phyloP scores from a whole-genome alignment of 2,797 vertebrate genomes.

The Anniella stebbinsi region DNA sequence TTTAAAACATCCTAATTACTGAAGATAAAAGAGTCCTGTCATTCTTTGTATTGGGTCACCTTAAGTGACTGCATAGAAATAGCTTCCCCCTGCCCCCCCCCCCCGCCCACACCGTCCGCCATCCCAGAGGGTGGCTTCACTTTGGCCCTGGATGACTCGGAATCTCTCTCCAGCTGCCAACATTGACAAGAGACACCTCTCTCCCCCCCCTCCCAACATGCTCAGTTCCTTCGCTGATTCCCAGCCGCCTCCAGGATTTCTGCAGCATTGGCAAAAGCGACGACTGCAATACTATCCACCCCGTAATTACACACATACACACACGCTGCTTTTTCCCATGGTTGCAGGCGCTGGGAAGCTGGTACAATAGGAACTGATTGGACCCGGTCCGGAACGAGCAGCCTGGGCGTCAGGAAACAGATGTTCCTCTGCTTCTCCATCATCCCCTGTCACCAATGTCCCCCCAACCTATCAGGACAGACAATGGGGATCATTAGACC shows the following conservation, averaged over 20 bases:
- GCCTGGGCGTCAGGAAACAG: conserved; percentile 36
- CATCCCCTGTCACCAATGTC: not conserved
- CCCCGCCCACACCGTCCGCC: rapidly evolving
- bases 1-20: not conserved
- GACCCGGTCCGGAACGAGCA: conserved; percentile 12
- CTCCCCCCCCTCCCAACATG: too few relatives aligned
- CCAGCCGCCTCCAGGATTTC: conserved; percentile 7
- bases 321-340: not conserved
- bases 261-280: conserved; percentile 41
- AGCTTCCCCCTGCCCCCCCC: too few relatives aligned
- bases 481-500: conserved; percentile 26
- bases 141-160: not conserved
- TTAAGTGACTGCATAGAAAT: too few relatives aligned
- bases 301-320: conserved; percentile 13
- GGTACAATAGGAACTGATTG: conserved; percentile 44
- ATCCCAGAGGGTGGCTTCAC: not conserved
- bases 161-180: not conserved
- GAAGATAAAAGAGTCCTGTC: not conserved
- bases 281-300: conserved; percentile 22
- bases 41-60: not conserved
- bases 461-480: conserved; percentile 7
- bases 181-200: not conserved
- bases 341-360: conserved; percentile 22
- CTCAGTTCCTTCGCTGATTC: not conserved
- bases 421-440: not conserved